phyloP scores from a whole-genome alignment of 1,140 invertebrate species.

The Papilio aristodemus region DNA sequence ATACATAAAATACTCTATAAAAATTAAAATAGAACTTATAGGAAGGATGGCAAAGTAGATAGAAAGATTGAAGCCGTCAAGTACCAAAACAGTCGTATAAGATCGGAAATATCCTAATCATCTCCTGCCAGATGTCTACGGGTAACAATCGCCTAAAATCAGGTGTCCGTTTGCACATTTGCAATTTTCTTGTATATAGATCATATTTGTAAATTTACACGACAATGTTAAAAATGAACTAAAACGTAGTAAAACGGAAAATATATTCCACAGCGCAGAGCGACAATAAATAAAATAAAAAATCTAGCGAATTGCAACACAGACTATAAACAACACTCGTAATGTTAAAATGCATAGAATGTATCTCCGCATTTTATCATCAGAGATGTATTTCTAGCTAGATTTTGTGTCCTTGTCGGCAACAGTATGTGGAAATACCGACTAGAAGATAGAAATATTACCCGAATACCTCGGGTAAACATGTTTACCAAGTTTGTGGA shows the following conservation, averaged over 20 bases:
- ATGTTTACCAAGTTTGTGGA: constrained; percentile 69
- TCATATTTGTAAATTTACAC: not conserved
- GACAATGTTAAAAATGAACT: not conserved
- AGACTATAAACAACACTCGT: constrained; percentile 42
- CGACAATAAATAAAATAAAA: constrained; percentile 28
- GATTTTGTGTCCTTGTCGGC: constrained; percentile 58
- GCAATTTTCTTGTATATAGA: too few species aligned
- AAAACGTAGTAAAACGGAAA: constrained; percentile 7
- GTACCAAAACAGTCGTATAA: too few species aligned
- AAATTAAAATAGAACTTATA: too few species aligned
- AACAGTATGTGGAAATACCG: constrained; percentile 62
- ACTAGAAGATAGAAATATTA: constrained; percentile 70
- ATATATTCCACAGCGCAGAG: constrained; percentile 13
- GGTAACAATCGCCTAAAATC: too few species aligned
- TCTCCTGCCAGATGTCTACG: too few species aligned
- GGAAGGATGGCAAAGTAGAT: too few species aligned
- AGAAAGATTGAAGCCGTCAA: too few species aligned
- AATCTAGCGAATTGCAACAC: constrained; percentile 26
- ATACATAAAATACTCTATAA: too few species aligned
- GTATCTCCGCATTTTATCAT: constrained; percentile 55
- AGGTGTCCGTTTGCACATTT: too few species aligned
- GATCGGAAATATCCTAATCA: too few species aligned
- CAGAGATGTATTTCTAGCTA: constrained; percentile 55
- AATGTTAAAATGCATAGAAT: constrained; percentile 54
- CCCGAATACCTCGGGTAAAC: constrained; percentile 67